A percentile compares a stretch with the other conserved stretches of the same genome.
phyloP scores from a whole-genome alignment of 2,888 invertebrate genomes.

The Oxystoma pomonae region DNA sequence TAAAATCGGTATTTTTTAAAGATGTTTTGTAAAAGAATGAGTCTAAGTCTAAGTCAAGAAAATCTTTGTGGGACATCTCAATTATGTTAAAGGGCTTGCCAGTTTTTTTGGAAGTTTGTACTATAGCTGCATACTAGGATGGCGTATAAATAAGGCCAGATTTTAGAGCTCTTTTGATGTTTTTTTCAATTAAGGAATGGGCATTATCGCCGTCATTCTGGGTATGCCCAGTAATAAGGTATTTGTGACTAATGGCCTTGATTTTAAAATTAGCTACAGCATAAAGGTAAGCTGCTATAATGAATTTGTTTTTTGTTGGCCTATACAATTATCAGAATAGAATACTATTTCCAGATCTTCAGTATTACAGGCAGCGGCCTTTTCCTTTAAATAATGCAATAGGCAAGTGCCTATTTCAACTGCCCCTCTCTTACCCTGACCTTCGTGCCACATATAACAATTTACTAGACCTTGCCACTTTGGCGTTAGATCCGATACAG shows the following conservation, averaged over 20 bases:
- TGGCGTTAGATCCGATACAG: slow-evolving; percentile 11
- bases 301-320: slow-evolving; percentile 18
- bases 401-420: slow-evolving; percentile 14
- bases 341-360: slow-evolving; percentile 26
- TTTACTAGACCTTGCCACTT: slow-evolving; percentile 16
- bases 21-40: too few relatives aligned
- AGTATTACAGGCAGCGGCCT: slow-evolving; percentile 4
- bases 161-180: neutral
- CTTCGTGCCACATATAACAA: slow-evolving; percentile 27
- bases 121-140: neutral
- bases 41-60: too few relatives aligned
- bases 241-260: slow-evolving; percentile 12
- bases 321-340: slow-evolving; percentile 33
- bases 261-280: slow-evolving; percentile 11
- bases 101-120: too few relatives aligned
- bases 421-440: slow-evolving; percentile 27
- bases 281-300: slow-evolving; percentile 9
- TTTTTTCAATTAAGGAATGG: neutral
- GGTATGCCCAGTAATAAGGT: slow-evolving; percentile 7
- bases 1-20: too few relatives aligned
- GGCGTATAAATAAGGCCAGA: neutral
- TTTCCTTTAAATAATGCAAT: slow-evolving; percentile 12
- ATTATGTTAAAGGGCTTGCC: too few relatives aligned
- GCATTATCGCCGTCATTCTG: slow-evolving; percentile 2
- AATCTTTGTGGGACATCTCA: too few relatives aligned